Base-by-base conservation (phyloP, 2,797 vertebrate genomes). In the Falco peregrinus region DNA sequence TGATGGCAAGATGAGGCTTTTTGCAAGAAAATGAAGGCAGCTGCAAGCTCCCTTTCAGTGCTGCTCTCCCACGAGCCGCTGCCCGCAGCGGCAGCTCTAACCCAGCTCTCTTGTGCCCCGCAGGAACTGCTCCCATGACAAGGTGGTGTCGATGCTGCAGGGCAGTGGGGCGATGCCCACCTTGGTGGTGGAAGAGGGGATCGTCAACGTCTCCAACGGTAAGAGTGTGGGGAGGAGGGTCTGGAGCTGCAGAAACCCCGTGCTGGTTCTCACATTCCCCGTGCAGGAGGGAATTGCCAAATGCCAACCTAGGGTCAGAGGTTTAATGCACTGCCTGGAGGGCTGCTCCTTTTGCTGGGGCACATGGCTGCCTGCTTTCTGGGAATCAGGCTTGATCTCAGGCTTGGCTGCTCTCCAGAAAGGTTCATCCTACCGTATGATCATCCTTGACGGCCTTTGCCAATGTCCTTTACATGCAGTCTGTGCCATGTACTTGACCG, bases 101-200 rank as follows among this genome's bases (percentile, higher is more conserved):
- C 10, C 19, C 1, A 0, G 37, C 84, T 84, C 78, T 87, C 24
- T 91, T 88, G 94, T 88, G 64, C 82, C 91, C 50, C 3, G 5
- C 97, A 99, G 99, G 98, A 99, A 98, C 98, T 99, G 99, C 93
- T 99, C 99, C 97, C 99, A 99, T 2, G 99, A 99, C 98, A 99
- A 99, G 98, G 99, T 99, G 98, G 99, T 99, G 94, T 99, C 99
- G 83, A 99, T 99, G 99, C 98, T 99, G 93, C 99, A 99, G 97
- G 99, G 99, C 96, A 99, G 99, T 1, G 99, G 99, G 3, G 99
- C 99, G 0, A 99, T 99, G 98, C 99, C 99, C 95, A 99, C 99
- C 16, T 98, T 99, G 68, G 98, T 99, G 93, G 99, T 99, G 77
- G 99, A 99, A 96, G 99, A 99, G 37, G 99, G 99, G 11, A 99